phyloP scores from a whole-genome alignment of 2,888 invertebrate species.

The Adelphocoris suturalis region DNA sequence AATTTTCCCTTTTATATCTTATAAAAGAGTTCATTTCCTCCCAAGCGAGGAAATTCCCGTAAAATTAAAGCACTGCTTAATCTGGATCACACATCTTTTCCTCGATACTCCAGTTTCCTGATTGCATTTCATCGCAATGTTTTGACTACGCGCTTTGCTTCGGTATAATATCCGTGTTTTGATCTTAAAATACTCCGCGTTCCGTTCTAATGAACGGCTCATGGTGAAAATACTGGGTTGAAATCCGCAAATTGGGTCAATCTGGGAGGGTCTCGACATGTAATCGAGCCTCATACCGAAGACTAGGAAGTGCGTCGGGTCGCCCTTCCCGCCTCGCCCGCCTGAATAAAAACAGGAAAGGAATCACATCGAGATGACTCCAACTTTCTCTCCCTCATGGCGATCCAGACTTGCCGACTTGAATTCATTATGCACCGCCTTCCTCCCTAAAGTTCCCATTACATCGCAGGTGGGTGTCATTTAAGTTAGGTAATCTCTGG shows the following conservation, averaged over 20 bases:
- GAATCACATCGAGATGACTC: slow-evolving; percentile 32
- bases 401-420: slow-evolving; percentile 27
- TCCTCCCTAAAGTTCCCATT: slow-evolving; percentile 34
- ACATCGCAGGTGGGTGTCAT: slow-evolving; percentile 39
- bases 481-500: background rate
- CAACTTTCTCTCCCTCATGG: slow-evolving; percentile 35
- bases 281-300: background rate
- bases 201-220: background rate
- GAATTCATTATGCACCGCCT: slow-evolving; percentile 42
- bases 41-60: no score
- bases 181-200: no score
- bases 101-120: no score
- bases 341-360: slow-evolving; percentile 35
- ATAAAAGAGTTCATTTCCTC: no score
- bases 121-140: no score
- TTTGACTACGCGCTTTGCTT: no score
- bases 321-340: background rate
- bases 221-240: slow-evolving; percentile 3
- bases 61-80: no score
- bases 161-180: no score
- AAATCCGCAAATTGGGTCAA: slow-evolving; percentile 7
- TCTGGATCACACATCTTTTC: no score
- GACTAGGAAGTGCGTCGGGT: slow-evolving; percentile 10
- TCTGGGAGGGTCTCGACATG: slow-evolving; percentile 14
- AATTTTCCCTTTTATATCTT: no score